Evolutionary conservation across 2,797 vertebrate species (phyloP).

Genomic region (Falco peregrinus): DNA sequence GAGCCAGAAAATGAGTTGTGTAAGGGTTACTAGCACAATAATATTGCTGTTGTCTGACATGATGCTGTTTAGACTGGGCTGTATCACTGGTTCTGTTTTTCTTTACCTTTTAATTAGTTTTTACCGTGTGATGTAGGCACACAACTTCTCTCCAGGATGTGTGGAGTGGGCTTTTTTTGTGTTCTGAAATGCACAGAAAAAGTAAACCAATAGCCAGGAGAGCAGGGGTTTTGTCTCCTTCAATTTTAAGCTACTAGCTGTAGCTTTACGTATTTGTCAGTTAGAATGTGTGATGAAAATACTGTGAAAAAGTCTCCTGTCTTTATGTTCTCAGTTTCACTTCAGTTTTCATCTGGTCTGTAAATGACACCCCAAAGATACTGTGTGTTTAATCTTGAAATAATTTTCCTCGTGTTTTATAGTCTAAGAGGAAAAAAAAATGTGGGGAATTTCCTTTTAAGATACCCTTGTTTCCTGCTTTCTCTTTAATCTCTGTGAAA

Average conservation of each 20-base stretch:
- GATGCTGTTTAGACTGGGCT: background rate
- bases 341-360: background rate
- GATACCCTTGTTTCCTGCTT: slow-evolving; percentile 36
- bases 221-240: background rate
- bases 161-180: background rate
- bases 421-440: background rate
- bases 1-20: background rate
- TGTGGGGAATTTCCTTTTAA: slow-evolving; percentile 43
- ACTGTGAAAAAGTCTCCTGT: background rate
- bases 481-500: slow-evolving; percentile 26
- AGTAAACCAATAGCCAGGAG: background rate
- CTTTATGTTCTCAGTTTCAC: background rate
- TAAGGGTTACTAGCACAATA: background rate
- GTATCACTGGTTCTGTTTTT: background rate
- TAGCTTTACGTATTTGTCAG: background rate
- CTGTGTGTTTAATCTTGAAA: background rate
- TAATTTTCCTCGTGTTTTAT: background rate
- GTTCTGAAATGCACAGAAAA: background rate
- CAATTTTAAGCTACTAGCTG: background rate
- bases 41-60: background rate
- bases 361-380: background rate
- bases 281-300: background rate
- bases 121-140: background rate
- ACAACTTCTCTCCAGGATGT: background rate
- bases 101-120: background rate